These are phyloP conservation scores for Smithornis capensis DNA, from an alignment of 2,113 vertebrate genomes.

Conservation along the genomic window DNA sequence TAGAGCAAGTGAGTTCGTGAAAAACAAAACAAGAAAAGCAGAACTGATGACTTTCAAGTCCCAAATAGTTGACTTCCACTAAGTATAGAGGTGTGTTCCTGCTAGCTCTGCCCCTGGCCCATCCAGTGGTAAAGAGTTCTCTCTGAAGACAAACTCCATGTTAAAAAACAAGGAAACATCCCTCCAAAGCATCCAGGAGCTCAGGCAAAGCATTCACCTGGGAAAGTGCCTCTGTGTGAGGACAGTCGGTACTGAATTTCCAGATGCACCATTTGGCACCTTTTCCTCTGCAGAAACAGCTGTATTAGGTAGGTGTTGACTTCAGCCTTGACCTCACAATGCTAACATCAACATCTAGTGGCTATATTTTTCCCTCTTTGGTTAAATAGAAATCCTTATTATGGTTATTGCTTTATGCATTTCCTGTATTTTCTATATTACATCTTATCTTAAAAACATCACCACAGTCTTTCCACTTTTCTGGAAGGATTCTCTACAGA, in stretches of 20 bases:
- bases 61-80: not conserved
- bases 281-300: not conserved
- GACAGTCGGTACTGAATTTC: not conserved
- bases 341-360: not conserved
- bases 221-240: not conserved
- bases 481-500: not conserved
- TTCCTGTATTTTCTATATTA: not conserved
- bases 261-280: not conserved
- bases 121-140: not conserved
- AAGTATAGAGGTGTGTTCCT: not conserved
- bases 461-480: not conserved
- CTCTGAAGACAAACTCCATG: not conserved
- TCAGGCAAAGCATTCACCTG: accelerated
- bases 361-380: not conserved
- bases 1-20: not conserved
- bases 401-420: accelerated
- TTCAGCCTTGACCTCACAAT: not conserved
- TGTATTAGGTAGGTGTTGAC: not conserved
- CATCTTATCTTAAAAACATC: not conserved
- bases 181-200: not conserved
- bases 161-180: not conserved
- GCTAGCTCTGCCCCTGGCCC: not conserved
- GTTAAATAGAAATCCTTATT: not conserved
- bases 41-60: not conserved
- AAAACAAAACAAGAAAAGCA: not conserved